Percentiles rank a stretch among this genome's conserved stretches.
Conservation (phyloP, 1,140 invertebrate genomes). For the Papilio aristodemus region DNA sequence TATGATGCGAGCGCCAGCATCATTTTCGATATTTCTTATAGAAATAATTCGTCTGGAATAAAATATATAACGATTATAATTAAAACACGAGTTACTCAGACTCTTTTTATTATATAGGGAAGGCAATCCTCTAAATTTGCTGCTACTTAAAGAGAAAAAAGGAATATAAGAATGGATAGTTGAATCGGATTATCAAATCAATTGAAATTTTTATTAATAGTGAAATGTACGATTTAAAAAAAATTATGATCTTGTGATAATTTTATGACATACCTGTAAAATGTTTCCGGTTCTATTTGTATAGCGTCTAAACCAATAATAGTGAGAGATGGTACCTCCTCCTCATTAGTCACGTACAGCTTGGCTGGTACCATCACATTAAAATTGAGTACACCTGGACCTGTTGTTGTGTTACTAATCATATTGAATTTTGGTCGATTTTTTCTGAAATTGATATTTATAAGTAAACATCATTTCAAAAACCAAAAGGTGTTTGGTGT, state of each 20-base stretch:
- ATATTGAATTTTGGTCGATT: conserved; percentile 65
- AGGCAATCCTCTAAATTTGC: too few relatives aligned
- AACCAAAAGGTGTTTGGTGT: too few relatives aligned
- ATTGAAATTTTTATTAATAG: too few relatives aligned
- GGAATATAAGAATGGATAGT: too few relatives aligned
- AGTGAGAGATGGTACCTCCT: conserved; percentile 84
- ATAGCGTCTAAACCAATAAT: conserved; percentile 82
- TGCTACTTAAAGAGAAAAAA: too few relatives aligned
- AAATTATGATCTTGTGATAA: too few relatives aligned
- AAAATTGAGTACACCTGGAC: conserved; percentile 81
- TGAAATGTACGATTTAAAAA: too few relatives aligned
- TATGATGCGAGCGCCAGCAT: conserved; percentile 79
- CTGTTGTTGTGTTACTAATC: conserved; percentile 81
- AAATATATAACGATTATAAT: conserved; percentile 9
- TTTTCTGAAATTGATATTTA: conserved; percentile 54
- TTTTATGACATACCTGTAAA: conserved; percentile 81
- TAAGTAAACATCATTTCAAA: too few relatives aligned
- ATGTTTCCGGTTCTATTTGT: conserved; percentile 74
- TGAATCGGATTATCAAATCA: too few relatives aligned
- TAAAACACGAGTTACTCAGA: too few relatives aligned
- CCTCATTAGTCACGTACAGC: conserved; percentile 82
- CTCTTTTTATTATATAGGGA: too few relatives aligned
- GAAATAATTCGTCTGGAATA: conserved; percentile 77
- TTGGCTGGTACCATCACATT: conserved; percentile 81
- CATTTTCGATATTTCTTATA: conserved; percentile 83